phyloP scores from a whole-genome alignment of 2,888 invertebrate genomes.

The Ptycholaimellus sp. region DNA sequence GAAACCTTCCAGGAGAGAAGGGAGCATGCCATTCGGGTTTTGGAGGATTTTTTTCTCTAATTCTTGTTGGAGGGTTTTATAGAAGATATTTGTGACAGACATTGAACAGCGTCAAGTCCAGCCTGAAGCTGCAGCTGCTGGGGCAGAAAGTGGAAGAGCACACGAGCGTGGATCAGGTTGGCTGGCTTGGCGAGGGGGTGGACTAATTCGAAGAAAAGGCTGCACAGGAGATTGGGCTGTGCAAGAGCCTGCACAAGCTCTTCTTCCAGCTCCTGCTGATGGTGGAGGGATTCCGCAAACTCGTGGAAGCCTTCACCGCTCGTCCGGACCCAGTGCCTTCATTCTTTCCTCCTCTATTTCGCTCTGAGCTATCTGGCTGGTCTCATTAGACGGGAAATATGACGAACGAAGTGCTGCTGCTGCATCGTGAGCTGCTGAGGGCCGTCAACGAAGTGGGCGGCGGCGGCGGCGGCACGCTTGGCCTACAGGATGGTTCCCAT shows the following conservation, averaged over 20 bases:
- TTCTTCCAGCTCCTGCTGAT: conserved; percentile 70
- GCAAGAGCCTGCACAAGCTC: conserved; percentile 63
- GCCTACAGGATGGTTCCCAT: too few relatives aligned
- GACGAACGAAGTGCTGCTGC: conserved; percentile 14
- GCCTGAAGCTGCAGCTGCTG: conserved; percentile 48
- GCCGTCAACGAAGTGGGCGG: conserved; percentile 12
- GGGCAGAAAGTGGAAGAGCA: conserved; percentile 41
- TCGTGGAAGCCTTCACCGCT: conserved; percentile 25
- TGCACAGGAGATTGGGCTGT: conserved; percentile 48
- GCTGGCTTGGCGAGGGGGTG: background rate
- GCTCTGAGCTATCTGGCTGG: background rate
- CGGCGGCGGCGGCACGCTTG: background rate
- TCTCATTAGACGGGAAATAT: too few relatives aligned
- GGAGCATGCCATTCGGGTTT: conserved; percentile 47
- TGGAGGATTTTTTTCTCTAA: background rate
- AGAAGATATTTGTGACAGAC: conserved; percentile 12
- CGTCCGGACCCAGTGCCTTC: background rate
- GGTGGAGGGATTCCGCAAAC: conserved; percentile 41
- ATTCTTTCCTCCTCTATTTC: background rate
- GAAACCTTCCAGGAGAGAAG: conserved; percentile 77
- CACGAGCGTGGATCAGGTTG: conserved; percentile 31
- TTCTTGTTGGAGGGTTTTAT: background rate
- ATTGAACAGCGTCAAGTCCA: conserved; percentile 47
- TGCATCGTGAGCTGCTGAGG: conserved; percentile 21
- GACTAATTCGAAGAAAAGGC: background rate